Conservation (phyloP, 2,113 vertebrate genomes). For the Rhinolophus ferrumequinum region DNA sequence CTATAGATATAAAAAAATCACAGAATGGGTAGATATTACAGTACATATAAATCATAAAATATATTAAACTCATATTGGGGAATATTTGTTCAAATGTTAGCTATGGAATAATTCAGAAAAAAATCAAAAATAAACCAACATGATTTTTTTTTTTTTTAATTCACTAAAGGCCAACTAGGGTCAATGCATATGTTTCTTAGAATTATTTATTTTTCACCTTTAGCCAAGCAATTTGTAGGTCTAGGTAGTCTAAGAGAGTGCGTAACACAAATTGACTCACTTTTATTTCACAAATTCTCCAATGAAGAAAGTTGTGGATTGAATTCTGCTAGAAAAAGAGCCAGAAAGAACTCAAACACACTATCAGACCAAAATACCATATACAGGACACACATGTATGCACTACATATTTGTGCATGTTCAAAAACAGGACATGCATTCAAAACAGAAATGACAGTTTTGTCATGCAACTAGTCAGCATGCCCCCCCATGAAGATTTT, state of each 20-base stretch:
- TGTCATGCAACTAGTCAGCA: constrained; percentile 54
- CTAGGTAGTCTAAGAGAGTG: background rate
- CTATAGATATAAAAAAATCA: background rate
- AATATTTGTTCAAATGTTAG: constrained; percentile 10
- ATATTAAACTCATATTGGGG: background rate
- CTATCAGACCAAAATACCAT: background rate
- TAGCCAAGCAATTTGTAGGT: background rate
- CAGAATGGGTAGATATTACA: background rate
- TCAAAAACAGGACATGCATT: background rate
- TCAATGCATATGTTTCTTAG: constrained; percentile 46
- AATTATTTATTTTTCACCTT: background rate
- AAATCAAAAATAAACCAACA: constrained; percentile 20
- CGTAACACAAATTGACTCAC: constrained; percentile 77
- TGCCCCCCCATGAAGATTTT: background rate
- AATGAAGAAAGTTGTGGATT: constrained; percentile 72
- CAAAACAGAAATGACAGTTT: background rate
- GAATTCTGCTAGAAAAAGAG: constrained; percentile 77
- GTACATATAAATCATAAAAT: background rate
- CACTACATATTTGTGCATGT: background rate
- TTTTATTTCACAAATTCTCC: constrained; percentile 84
- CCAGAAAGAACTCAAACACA: constrained; percentile 72
- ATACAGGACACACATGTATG: background rate
- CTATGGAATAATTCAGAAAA: background rate
- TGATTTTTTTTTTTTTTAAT: constrained; percentile 44
- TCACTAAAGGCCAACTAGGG: background rate